Evolutionary conservation across 92 coral and sea anemone genomes (phyloP).

Genomic region (Ricordea florida): DNA sequence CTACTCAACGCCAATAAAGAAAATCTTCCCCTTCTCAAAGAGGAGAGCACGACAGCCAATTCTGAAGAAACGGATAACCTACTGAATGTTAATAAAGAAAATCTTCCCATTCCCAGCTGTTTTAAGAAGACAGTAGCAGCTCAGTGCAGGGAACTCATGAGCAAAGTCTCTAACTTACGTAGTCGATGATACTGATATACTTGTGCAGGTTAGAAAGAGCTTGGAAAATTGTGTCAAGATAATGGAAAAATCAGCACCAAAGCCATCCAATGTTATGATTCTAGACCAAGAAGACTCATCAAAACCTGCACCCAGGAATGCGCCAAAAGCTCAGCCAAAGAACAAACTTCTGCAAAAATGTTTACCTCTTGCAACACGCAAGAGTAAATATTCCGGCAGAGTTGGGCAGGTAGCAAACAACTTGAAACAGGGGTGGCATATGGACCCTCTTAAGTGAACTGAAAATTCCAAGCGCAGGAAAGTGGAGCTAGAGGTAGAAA

Average conservation of each 20-base stretch:
- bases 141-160: constrained; percentile 17
- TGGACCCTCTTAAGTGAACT: constrained; percentile 6
- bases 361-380: constrained; percentile 9
- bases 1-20: background rate
- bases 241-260: constrained; percentile 17
- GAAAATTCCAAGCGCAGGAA: background rate
- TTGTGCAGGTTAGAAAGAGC: constrained; percentile 1
- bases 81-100: constrained; percentile 4
- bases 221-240: constrained; percentile 1
- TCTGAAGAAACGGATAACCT: constrained; percentile 19
- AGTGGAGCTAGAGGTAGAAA: constrained; percentile 1
- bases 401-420: constrained; percentile 26
- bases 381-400: constrained; percentile 14
- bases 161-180: constrained; percentile 19
- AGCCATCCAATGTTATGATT: constrained; percentile 15
- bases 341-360: background rate
- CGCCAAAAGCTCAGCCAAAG: background rate
- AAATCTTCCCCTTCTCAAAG: constrained; percentile 15
- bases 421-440: constrained; percentile 24
- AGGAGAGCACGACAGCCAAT: background rate
- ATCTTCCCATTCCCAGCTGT: constrained; percentile 9
- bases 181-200: constrained; percentile 6
- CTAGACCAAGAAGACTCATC: constrained; percentile 4
- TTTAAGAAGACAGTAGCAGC: constrained; percentile 25
- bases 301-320: background rate